Conservation (phyloP, 2,113 vertebrate genomes). For the Turdus rufiventris region DNA sequence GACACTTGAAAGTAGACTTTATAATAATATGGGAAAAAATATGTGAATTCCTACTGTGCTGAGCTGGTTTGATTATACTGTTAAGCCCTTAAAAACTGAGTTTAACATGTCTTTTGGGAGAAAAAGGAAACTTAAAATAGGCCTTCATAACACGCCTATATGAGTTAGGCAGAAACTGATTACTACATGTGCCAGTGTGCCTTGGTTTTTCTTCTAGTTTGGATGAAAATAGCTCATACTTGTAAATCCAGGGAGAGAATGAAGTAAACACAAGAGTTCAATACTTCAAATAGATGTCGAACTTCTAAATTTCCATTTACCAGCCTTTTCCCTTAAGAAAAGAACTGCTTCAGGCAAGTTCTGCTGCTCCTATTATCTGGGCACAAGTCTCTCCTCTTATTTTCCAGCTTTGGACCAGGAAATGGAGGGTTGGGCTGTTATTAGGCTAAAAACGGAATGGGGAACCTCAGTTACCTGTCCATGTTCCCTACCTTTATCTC, state of each 20-base stretch:
- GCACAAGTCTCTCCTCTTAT: neutral
- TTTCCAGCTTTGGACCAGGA: neutral
- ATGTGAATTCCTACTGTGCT: conserved; percentile 3
- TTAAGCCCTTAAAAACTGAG: conserved; percentile 2
- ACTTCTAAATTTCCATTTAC: conserved; percentile 16
- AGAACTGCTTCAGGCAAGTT: neutral
- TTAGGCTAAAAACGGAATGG: neutral
- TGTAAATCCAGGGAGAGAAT: neutral
- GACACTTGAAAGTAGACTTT: conserved; percentile 32
- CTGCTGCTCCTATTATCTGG: neutral
- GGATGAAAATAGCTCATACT: neutral
- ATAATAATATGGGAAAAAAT: conserved; percentile 1
- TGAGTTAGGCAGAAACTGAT: neutral
- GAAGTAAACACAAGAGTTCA: neutral
- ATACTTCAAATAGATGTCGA: neutral
- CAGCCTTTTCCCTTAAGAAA: neutral
- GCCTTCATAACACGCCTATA: neutral
- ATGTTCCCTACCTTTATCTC: neutral
- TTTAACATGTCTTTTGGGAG: conserved; percentile 13
- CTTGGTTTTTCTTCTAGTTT: neutral
- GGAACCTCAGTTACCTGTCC: neutral
- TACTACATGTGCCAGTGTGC: neutral
- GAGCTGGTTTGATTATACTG: neutral
- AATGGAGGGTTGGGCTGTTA: neutral
- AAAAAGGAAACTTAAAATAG: neutral